Percentiles rank a stretch among this genome's conserved stretches.
Evolutionary conservation across 2,888 invertebrate genomes (phyloP).

Genomic region (Bombylius discolor): DNA sequence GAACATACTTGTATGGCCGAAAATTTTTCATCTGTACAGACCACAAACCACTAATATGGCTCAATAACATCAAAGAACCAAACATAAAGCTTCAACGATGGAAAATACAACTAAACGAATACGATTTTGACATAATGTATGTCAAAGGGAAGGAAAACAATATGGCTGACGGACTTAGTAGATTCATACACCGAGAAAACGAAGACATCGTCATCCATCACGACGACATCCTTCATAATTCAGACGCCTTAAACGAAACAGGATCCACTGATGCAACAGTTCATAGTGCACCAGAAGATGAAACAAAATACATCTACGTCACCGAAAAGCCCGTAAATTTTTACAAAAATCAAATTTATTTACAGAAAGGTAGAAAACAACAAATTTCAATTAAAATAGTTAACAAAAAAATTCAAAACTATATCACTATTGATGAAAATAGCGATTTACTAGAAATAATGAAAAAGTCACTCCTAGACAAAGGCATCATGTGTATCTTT

Average conservation of each 20-base stretch:
- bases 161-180: not conserved
- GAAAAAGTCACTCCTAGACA: not conserved
- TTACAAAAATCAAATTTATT: not conserved
- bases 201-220: not conserved
- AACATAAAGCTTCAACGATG: not conserved
- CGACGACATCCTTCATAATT: not conserved
- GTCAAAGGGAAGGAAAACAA: not conserved
- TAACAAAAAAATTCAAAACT: not conserved
- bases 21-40: not conserved
- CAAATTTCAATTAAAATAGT: not conserved
- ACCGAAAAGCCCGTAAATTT: not conserved
- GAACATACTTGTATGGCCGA: slow-evolving; percentile 1
- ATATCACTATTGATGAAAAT: not conserved
- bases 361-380: not conserved
- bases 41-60: not conserved
- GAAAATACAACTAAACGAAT: too few species aligned
- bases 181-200: not conserved
- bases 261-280: too few species aligned
- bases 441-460: not conserved
- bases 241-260: too few species aligned
- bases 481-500: not conserved
- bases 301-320: too few species aligned
- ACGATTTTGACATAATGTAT: not conserved
- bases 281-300: too few species aligned
- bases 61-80: not conserved